Conservation (phyloP, 1,140 invertebrate species). For the Hydropsyche tenuis region DNA sequence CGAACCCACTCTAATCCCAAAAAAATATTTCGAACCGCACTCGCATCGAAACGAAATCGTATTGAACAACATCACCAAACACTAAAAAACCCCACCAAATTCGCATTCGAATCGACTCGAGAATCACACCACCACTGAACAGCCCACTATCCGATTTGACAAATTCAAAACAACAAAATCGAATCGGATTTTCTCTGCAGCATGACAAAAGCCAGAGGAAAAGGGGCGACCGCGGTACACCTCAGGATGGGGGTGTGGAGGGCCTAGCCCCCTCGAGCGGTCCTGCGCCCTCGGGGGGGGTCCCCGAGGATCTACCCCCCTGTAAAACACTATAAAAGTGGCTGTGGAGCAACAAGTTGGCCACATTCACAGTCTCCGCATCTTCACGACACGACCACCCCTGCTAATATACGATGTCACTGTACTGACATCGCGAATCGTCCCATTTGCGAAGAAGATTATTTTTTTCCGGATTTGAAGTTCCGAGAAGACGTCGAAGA, state of each 20-base stretch:
- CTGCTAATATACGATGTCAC: background rate
- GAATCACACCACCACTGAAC: no score
- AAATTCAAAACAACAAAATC: background rate
- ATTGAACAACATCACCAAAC: background rate
- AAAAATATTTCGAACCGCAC: no score
- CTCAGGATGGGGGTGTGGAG: no score
- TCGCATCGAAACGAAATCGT: no score
- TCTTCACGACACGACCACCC: background rate
- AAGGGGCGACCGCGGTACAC: background rate
- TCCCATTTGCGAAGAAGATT: no score
- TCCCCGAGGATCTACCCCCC: constrained; percentile 10
- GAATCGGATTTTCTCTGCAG: background rate
- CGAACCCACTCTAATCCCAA: no score
- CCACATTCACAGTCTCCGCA: constrained; percentile 17
- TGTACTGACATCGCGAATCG: constrained; percentile 18
- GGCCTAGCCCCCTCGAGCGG: no score
- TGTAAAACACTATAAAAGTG: constrained; percentile 30
- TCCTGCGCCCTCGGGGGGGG: background rate
- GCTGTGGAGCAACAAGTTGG: constrained; percentile 26
- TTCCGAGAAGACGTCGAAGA: background rate
- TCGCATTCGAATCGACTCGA: background rate
- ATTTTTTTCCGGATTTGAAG: no score
- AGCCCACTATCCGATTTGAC: no score
- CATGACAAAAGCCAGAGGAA: background rate
- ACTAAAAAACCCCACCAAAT: background rate